phyloP scores from a whole-genome alignment of 2,888 invertebrate species.

The Erebia epiphron region DNA sequence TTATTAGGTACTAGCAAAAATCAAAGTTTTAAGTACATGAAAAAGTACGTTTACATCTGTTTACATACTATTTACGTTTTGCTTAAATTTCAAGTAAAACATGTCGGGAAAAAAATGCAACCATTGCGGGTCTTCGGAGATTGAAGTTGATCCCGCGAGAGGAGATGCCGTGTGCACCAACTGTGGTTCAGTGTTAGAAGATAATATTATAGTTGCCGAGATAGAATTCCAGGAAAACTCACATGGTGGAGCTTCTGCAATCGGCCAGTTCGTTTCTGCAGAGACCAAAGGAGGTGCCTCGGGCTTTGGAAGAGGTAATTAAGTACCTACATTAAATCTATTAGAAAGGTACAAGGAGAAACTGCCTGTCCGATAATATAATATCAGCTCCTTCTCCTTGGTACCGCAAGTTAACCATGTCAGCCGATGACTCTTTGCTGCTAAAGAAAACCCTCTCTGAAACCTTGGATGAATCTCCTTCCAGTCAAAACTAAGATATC shows the following conservation, averaged over 20 bases:
- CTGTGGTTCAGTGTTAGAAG: slow-evolving; percentile 98
- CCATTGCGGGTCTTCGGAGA: slow-evolving; percentile 94
- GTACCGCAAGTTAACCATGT: too few species aligned
- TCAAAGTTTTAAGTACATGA: too few species aligned
- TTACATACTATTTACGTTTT: too few species aligned
- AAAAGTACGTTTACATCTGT: too few species aligned
- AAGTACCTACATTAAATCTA: neutral
- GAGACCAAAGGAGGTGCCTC: slow-evolving; percentile 94
- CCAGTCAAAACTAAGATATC: too few species aligned
- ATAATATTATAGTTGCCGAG: slow-evolving; percentile 97
- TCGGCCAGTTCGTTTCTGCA: slow-evolving; percentile 96
- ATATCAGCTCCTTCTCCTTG: too few species aligned
- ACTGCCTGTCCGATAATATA: neutral
- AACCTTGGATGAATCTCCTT: too few species aligned
- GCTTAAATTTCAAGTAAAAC: neutral
- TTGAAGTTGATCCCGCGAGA: slow-evolving; percentile 96
- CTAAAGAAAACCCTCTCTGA: too few species aligned
- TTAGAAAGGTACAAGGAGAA: neutral
- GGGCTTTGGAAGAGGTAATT: slow-evolving; percentile 88
- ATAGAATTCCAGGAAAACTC: slow-evolving; percentile 97
- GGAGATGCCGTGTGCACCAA: slow-evolving; percentile 98
- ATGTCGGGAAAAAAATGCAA: slow-evolving; percentile 90
- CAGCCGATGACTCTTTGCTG: too few species aligned
- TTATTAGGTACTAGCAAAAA: too few species aligned
- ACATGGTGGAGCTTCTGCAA: slow-evolving; percentile 92